These are phyloP conservation scores for Leucosticte australis DNA, from an alignment of 2,113 vertebrate genomes.

Conservation along the genomic window DNA sequence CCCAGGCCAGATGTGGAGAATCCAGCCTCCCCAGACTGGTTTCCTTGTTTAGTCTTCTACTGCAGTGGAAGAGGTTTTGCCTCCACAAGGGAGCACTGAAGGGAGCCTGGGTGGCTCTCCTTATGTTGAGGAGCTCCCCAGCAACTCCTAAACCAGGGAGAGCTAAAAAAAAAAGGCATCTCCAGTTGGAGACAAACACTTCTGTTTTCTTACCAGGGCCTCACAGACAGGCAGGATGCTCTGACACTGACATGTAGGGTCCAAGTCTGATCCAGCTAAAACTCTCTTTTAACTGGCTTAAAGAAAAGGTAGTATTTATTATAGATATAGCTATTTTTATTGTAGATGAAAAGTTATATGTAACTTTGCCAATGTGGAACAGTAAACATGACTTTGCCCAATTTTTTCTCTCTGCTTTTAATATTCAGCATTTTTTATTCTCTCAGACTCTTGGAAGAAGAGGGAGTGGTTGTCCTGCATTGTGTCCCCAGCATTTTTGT, in stretches of 20 bases:
- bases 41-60: neutral
- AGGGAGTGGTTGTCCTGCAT: neutral
- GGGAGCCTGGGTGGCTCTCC: neutral
- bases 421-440: neutral
- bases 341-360: neutral
- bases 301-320: neutral
- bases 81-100: rapidly evolving
- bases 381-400: neutral
- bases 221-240: neutral
- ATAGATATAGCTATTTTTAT: neutral
- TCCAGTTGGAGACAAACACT: rapidly evolving
- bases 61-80: neutral
- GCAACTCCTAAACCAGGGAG: neutral
- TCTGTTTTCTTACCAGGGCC: neutral
- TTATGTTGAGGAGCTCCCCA: neutral
- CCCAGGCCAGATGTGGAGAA: neutral
- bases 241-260: neutral
- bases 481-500: neutral
- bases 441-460: neutral
- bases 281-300: neutral
- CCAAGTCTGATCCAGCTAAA: neutral
- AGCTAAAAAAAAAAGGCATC: neutral
- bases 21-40: neutral
- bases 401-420: neutral
- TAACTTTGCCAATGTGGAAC: neutral